Evolutionary conservation across 2,888 invertebrate genomes (phyloP), one percentile per base, ranked within the genome.

Genomic region (Caenorhabditis drosophilae): DNA sequence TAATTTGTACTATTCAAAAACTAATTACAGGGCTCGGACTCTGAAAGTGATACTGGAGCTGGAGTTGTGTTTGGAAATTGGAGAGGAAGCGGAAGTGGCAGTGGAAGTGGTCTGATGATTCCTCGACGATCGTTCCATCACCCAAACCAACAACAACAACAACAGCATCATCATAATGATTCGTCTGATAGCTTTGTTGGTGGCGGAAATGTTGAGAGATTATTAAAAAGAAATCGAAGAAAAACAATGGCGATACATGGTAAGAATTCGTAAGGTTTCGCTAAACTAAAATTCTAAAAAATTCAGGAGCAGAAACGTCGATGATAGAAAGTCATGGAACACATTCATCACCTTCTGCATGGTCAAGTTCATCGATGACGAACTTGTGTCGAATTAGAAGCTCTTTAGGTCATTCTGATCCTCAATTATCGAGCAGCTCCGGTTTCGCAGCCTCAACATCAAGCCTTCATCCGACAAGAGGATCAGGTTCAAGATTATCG

Each of bases 391-490:
- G 75, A 16, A 66, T 76, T 45, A 63, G 75, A 9, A 60, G 60
- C 26, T 76, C 77, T n/a, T 71, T 82, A 7, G 82, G 82, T 15
- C 82, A 82, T 55, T 82, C 82, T 9, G 82, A 82, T 60, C 82
- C 82, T 2, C 82, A 82, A 59, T 64, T 82, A 9, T 70, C 73
- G 1, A 52, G 53, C 23, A 55, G 50, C 35, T 61, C 69, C 12
- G 46, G 56, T 22, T 66, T 57, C 45, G 49, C 54, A 38, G 44
- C 58, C 12, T 59, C 68, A 16, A 49, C 54, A 9, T 58, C 58
- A 6, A 50, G 53, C 4, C 42, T 58, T 20, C 63, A 57, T 23
- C 53, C 57, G 27, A 41, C 41, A 7, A 22, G 23, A 47, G 20
- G 47, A 63, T 44, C 57, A n/a, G 41, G 49, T 25, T 50, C 58